A percentile compares a stretch with the other conserved stretches of the same genome.
These are phyloP conservation scores for Gonatopus flavifemur DNA, from an alignment of 1,140 invertebrate genomes.

Conservation along the genomic window DNA sequence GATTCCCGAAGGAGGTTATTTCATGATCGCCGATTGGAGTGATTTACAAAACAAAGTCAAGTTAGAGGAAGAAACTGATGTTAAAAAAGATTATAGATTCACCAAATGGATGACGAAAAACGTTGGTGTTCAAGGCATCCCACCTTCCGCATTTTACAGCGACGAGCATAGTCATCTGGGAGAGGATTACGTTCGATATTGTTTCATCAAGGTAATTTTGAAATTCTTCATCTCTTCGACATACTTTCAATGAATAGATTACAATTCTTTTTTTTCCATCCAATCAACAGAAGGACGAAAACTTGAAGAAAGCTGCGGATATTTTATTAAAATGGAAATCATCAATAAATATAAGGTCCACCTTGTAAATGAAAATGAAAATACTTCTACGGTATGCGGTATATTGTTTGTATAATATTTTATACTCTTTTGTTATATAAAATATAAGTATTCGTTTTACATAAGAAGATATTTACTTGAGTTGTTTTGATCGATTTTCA, in stretches of 20 bases:
- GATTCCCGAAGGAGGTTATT: slow-evolving; percentile 95
- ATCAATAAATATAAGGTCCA: slow-evolving; percentile 16
- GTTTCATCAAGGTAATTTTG: slow-evolving; percentile 85
- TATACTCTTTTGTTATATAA: no score
- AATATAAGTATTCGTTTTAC: no score
- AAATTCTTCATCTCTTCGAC: background rate
- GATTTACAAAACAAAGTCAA: slow-evolving; percentile 67
- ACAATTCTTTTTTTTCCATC: slow-evolving; percentile 8
- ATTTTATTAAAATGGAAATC: slow-evolving; percentile 66
- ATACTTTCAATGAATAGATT: slow-evolving; percentile 1
- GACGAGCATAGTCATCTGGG: slow-evolving; percentile 78
- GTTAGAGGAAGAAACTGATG: slow-evolving; percentile 68
- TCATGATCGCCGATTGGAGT: slow-evolving; percentile 94
- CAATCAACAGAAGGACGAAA: slow-evolving; percentile 71
- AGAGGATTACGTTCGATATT: slow-evolving; percentile 87
- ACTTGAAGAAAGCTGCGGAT: slow-evolving; percentile 69
- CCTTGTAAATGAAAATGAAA: no score
- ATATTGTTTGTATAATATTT: no score
- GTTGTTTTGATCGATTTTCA: no score
- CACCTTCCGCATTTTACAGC: slow-evolving; percentile 91
- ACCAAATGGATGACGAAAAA: slow-evolving; percentile 95
- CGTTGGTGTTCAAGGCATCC: slow-evolving; percentile 90
- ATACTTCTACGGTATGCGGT: no score
- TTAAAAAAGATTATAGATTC: slow-evolving; percentile 86
- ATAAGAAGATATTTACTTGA: no score